These are phyloP conservation scores for Ips typographus DNA, from an alignment of 1,140 invertebrate genomes.

Conservation along the genomic window DNA sequence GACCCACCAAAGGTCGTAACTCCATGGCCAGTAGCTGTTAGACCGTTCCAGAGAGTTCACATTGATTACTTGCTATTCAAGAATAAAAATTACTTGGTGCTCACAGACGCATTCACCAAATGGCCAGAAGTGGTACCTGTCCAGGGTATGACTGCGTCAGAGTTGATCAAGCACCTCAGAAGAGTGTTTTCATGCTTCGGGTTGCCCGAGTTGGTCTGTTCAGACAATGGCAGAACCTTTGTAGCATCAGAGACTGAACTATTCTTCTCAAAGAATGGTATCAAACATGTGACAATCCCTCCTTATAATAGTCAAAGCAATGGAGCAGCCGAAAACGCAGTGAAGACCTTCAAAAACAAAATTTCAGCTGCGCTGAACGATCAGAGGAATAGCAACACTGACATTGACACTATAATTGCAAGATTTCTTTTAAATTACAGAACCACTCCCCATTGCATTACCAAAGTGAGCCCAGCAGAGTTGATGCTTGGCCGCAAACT, in stretches of 20 bases:
- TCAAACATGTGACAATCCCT: slow-evolving; percentile 10
- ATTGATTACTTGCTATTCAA: slow-evolving; percentile 47
- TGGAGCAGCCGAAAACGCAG: slow-evolving; percentile 18
- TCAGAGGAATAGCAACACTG: slow-evolving; percentile 3
- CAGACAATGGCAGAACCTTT: slow-evolving; percentile 35
- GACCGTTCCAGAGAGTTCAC: slow-evolving; percentile 50
- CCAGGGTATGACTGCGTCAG: slow-evolving; percentile 30
- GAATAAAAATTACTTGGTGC: slow-evolving; percentile 39
- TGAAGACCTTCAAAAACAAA: slow-evolving; percentile 28
- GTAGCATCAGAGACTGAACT: slow-evolving; percentile 34
- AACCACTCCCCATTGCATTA: slow-evolving; percentile 33
- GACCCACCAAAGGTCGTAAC: slow-evolving; percentile 40
- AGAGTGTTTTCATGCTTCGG: slow-evolving; percentile 32
- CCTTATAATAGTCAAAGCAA: slow-evolving; percentile 25
- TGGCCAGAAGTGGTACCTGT: slow-evolving; percentile 44
- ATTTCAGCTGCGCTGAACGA: background rate
- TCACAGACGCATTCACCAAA: slow-evolving; percentile 46
- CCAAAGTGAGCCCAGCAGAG: slow-evolving; percentile 25
- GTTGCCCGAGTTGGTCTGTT: slow-evolving; percentile 25
- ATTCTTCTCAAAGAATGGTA: slow-evolving; percentile 23
- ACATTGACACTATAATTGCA: background rate
- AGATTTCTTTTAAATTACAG: slow-evolving; percentile 30
- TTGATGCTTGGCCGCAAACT: slow-evolving; percentile 13
- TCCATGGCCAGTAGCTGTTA: slow-evolving; percentile 48
- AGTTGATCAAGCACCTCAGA: slow-evolving; percentile 28